Evolutionary conservation across 1,140 invertebrate species (phyloP).

Genomic region (Papilio polytes): DNA sequence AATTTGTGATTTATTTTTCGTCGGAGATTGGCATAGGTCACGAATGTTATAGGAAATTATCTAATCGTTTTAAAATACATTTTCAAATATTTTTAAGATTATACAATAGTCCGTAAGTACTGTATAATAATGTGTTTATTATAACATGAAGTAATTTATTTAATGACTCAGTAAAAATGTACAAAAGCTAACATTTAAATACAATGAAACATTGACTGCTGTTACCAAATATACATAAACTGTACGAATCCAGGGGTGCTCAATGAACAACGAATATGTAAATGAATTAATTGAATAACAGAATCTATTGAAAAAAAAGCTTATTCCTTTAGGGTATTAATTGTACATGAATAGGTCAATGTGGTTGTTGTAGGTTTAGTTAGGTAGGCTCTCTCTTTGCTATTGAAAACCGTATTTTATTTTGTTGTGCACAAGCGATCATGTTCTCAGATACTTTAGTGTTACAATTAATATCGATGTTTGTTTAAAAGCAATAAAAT

Average conservation of each 20-base stretch:
- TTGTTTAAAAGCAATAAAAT: background rate
- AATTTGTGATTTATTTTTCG: background rate
- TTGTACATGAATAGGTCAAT: too few relatives aligned
- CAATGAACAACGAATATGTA: background rate
- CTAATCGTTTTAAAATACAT: background rate
- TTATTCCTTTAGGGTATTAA: background rate
- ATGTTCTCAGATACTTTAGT: too few relatives aligned
- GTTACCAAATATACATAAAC: background rate
- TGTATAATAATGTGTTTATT: background rate
- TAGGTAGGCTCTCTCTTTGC: too few relatives aligned
- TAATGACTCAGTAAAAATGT: background rate
- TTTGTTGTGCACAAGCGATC: too few relatives aligned
- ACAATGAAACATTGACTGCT: background rate
- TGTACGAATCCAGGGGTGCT: background rate
- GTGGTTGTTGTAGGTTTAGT: too few relatives aligned
- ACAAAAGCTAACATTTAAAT: background rate
- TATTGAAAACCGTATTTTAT: too few relatives aligned
- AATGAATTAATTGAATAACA: slow-evolving; percentile 7
- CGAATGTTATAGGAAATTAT: background rate
- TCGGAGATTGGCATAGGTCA: background rate
- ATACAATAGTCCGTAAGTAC: background rate
- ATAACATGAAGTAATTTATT: background rate
- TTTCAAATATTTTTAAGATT: too few relatives aligned
- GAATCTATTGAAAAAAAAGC: background rate
- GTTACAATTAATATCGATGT: background rate